Percentiles rank a stretch among this genome's conserved stretches.
phyloP scores from a whole-genome alignment of 2,888 invertebrate species.

The Pristionchus maxplancki region DNA sequence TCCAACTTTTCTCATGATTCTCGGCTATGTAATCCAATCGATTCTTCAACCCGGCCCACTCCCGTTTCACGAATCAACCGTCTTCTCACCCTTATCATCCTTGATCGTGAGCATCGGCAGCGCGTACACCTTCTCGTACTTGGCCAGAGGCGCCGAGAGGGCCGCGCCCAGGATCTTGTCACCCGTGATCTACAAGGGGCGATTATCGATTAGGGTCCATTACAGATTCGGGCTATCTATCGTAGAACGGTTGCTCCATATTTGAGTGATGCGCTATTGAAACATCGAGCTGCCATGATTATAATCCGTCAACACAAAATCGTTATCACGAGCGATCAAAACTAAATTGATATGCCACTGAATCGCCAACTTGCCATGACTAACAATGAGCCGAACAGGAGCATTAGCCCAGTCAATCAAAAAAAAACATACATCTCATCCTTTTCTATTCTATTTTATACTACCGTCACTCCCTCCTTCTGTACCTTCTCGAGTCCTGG shows the following conservation, averaged over 20 bases:
- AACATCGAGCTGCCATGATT: too few species aligned
- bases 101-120: slow-evolving; percentile 98
- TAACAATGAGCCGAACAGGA: too few species aligned
- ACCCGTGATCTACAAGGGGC: slow-evolving; percentile 57
- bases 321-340: too few species aligned
- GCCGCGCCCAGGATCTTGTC: slow-evolving; percentile 89
- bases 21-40: neutral
- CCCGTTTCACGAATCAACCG: neutral
- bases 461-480: neutral
- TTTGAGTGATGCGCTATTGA: neutral
- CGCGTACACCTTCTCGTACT: slow-evolving; percentile 89
- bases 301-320: too few species aligned
- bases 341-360: too few species aligned
- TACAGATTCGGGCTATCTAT: too few species aligned
- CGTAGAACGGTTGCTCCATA: neutral
- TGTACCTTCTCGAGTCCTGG: slow-evolving; percentile 79
- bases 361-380: too few species aligned
- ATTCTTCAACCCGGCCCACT: neutral
- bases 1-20: neutral
- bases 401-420: too few species aligned
- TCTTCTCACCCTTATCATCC: slow-evolving; percentile 87
- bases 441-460: too few species aligned
- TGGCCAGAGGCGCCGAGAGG: slow-evolving; percentile 89
- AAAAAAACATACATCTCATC: too few species aligned
- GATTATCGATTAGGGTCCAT: neutral